Evolutionary conservation across 2,888 invertebrate species (phyloP).

Genomic region (Polydrusus cervinus): DNA sequence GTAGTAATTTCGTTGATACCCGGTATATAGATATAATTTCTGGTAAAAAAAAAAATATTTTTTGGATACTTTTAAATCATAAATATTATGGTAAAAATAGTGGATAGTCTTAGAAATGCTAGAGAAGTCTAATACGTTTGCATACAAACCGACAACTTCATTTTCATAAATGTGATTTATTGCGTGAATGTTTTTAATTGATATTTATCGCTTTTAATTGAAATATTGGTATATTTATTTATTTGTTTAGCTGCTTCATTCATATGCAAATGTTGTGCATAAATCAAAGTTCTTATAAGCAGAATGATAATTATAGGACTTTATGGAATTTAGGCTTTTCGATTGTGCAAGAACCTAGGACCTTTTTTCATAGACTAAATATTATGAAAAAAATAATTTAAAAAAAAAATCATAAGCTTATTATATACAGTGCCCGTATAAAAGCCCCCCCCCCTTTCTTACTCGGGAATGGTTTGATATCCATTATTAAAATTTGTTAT

Average conservation of each 20-base stretch:
- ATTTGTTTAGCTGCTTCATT: conserved; percentile 41
- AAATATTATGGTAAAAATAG: neutral
- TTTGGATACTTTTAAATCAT: too few species aligned
- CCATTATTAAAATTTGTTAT: too few species aligned
- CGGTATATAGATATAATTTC: too few species aligned
- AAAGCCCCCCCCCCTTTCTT: too few species aligned
- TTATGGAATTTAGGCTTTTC: neutral
- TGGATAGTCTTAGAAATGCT: too few species aligned
- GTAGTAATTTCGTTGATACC: too few species aligned
- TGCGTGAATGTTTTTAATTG: conserved; percentile 35
- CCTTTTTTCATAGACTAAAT: neutral
- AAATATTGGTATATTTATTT: conserved; percentile 38
- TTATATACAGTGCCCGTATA: too few species aligned
- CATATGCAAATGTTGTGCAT: conserved; percentile 31
- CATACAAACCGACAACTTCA: conserved; percentile 27
- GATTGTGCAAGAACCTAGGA: neutral
- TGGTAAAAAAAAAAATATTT: too few species aligned
- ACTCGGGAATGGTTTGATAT: too few species aligned
- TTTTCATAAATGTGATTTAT: conserved; percentile 41
- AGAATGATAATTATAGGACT: neutral
- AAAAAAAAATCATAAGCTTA: too few species aligned
- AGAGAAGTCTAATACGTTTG: conserved; percentile 10
- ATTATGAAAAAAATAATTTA: neutral
- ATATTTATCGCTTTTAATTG: conserved; percentile 42
- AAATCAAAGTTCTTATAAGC: conserved; percentile 4